Evolutionary conservation across 1,140 invertebrate genomes (phyloP).

Genomic region (Zaprionus camerounensis): DNA sequence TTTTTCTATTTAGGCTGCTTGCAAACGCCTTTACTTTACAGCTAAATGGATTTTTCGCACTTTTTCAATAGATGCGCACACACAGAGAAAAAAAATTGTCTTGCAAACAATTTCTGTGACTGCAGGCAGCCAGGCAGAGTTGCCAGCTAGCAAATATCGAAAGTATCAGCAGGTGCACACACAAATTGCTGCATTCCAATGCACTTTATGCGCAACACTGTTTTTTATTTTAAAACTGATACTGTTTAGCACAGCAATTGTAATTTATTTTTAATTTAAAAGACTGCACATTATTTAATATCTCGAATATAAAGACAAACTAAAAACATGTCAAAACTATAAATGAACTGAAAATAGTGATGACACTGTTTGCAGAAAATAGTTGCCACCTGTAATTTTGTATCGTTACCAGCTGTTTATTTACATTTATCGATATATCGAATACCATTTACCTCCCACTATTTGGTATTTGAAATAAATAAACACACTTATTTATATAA

Average conservation of each 20-base stretch:
- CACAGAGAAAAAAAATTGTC: constrained; percentile 21
- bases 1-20: constrained; percentile 6
- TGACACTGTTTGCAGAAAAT: constrained; percentile 4
- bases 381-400: constrained; percentile 33
- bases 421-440: background rate
- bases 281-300: background rate
- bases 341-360: constrained; percentile 19
- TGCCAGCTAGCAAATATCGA: constrained; percentile 40
- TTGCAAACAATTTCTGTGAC: constrained; percentile 24
- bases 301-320: constrained; percentile 3
- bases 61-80: constrained; percentile 23
- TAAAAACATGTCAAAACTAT: constrained; percentile 7
- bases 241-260: background rate
- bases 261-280: background rate
- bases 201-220: constrained; percentile 14
- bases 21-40: background rate
- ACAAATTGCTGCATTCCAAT: constrained; percentile 36
- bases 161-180: constrained; percentile 13
- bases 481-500: background rate
- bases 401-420: background rate
- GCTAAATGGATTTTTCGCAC: constrained; percentile 28
- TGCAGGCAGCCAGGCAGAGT: constrained; percentile 34
- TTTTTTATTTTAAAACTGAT: background rate
- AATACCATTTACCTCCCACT: background rate
- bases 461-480: background rate